phyloP scores from a whole-genome alignment of 2,797 vertebrate species.

The Sebastolobus altivelis region DNA sequence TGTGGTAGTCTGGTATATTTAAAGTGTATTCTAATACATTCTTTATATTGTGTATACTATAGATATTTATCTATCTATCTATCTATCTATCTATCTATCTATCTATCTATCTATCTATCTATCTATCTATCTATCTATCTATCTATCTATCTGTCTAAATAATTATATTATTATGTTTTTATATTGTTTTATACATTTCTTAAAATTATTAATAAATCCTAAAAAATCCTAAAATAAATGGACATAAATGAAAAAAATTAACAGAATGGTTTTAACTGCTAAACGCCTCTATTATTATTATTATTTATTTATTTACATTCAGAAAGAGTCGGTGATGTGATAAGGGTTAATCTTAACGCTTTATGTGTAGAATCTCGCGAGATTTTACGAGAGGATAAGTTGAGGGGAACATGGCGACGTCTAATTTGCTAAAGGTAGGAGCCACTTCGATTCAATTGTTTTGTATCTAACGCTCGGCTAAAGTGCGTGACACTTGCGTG shows the following conservation, averaged over 20 bases:
- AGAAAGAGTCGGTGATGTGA: neutral
- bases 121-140: too few relatives aligned
- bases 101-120: too few relatives aligned
- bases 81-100: too few relatives aligned
- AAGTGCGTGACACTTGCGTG: conserved; percentile 50
- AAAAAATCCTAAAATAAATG: neutral
- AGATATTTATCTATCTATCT: too few relatives aligned
- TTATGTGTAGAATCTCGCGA: conserved; percentile 77
- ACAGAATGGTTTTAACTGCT: neutral
- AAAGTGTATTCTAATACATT: too few relatives aligned
- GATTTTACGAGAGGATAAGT: conserved; percentile 88
- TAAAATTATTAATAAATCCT: neutral
- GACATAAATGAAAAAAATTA: too few relatives aligned
- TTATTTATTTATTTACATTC: neutral
- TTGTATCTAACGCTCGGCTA: conserved; percentile 6
- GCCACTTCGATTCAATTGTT: conserved; percentile 70
- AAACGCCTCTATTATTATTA: neutral
- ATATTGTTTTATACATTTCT: neutral
- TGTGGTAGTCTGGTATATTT: too few relatives aligned
- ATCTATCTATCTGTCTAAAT: too few relatives aligned
- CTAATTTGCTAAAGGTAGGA: conserved; percentile 99
- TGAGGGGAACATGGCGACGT: conserved; percentile 98
- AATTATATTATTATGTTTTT: neutral
- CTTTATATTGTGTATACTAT: too few relatives aligned
- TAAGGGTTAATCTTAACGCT: conserved; percentile 4